Evolutionary conservation across 2,888 invertebrate species (phyloP).

Genomic region (Octodonta nipae): DNA sequence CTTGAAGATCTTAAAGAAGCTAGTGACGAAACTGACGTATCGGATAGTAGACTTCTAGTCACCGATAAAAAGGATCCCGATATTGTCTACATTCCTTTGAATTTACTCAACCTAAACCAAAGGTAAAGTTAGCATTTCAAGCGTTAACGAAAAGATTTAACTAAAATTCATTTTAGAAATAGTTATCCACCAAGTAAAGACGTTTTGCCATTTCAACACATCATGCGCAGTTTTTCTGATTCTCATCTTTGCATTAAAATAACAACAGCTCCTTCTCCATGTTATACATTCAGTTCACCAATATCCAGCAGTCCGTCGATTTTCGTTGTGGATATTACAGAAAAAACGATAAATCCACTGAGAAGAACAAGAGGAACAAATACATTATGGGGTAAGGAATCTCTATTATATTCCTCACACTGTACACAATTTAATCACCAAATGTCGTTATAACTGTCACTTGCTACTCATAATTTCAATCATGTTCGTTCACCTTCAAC

Average conservation of each 20-base stretch:
- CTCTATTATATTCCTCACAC: too few species aligned
- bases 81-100: conserved; percentile 54
- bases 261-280: conserved; percentile 45
- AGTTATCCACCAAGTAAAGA: conserved; percentile 60
- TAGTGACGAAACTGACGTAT: conserved; percentile 56
- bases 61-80: conserved; percentile 49
- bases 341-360: conserved; percentile 40
- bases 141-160: neutral
- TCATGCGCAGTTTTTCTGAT: conserved; percentile 61
- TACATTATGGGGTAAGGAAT: conserved; percentile 32
- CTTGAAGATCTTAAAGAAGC: conserved; percentile 62
- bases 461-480: too few species aligned
- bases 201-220: conserved; percentile 56
- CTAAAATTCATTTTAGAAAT: conserved; percentile 37
- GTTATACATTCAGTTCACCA: conserved; percentile 42
- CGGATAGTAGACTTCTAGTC: conserved; percentile 42
- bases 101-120: conserved; percentile 37
- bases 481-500: too few species aligned
- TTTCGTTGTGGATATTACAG: conserved; percentile 48
- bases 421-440: too few species aligned
- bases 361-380: conserved; percentile 43
- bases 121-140: conserved; percentile 24
- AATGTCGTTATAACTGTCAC: too few species aligned
- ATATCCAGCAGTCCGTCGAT: conserved; percentile 49
- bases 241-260: conserved; percentile 60